These are phyloP conservation scores for Tribolium madens DNA, from an alignment of 1,140 invertebrate species.

Conservation along the genomic window DNA sequence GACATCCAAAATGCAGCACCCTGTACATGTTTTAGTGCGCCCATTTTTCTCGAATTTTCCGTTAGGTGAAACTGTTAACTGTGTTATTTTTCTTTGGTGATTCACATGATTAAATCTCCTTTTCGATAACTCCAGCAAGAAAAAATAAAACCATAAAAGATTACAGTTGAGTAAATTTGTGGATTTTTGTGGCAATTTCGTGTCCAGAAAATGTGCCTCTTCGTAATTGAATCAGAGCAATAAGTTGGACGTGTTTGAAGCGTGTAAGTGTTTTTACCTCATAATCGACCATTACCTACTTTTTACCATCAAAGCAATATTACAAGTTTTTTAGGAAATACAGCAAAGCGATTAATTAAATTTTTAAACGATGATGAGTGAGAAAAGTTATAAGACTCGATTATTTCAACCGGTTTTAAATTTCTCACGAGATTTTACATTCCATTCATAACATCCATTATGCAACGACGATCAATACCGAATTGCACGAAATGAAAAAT, in stretches of 20 bases:
- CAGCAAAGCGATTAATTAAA: not conserved
- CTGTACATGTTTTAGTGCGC: no score
- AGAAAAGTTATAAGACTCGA: not conserved
- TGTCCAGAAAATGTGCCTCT: not conserved
- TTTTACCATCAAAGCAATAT: not conserved
- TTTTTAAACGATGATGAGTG: not conserved
- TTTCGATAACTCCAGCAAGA: not conserved
- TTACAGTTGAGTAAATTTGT: constrained; percentile 8
- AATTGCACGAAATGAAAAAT: not conserved
- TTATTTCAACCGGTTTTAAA: not conserved
- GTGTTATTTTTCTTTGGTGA: not conserved
- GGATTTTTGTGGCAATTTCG: constrained; percentile 13
- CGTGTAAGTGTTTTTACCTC: constrained; percentile 1
- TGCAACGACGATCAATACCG: not conserved
- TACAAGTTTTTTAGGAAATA: not conserved
- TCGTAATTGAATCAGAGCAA: constrained; percentile 15
- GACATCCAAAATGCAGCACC: no score
- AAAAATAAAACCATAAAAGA: constrained; percentile 11
- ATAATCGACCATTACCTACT: constrained; percentile 11
- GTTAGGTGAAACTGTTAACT: not conserved
- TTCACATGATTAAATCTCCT: not conserved
- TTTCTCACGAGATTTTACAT: not conserved
- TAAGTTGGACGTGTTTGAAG: not conserved
- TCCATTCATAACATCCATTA: not conserved
- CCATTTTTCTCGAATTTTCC: not conserved